These are phyloP conservation scores for Semnornis frantzii DNA, from an alignment of 2,113 vertebrate genomes.

Conservation along the genomic window DNA sequence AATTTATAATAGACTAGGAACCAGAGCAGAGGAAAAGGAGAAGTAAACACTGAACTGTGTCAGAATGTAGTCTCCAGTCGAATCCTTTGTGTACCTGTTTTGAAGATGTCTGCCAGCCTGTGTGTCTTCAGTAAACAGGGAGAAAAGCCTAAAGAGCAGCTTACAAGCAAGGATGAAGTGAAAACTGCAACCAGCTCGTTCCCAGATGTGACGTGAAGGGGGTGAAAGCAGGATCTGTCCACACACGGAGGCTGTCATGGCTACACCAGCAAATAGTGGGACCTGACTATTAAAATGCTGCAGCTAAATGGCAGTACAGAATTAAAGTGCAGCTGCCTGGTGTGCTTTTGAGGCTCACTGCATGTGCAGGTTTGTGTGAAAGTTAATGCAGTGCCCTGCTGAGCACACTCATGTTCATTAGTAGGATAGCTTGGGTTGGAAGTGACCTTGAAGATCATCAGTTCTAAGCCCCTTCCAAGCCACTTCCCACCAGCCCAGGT, in stretches of 20 bases:
- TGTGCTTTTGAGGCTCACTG: not conserved
- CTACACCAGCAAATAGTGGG: not conserved
- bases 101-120: not conserved
- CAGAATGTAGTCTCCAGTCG: not conserved
- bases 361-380: not conserved
- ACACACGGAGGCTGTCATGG: not conserved
- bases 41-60: not conserved
- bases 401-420: not conserved
- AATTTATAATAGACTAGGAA: constrained; percentile 47
- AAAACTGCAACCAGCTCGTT: not conserved
- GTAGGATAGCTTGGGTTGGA: too few relatives aligned
- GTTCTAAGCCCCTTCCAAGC: too few relatives aligned
- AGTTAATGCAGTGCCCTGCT: not conserved
- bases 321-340: not conserved
- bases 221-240: not conserved
- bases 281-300: not conserved
- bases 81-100: not conserved
- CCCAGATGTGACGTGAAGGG: not conserved
- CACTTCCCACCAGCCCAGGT: too few relatives aligned
- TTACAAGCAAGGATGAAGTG: not conserved
- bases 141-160: not conserved
- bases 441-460: too few relatives aligned
- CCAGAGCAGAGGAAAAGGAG: not conserved
- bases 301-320: not conserved
- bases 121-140: not conserved